A percentile compares a stretch with the other conserved stretches of the same genome.
phyloP scores from a whole-genome alignment of 2,888 invertebrate species.

The Diloba caeruleocephala region DNA sequence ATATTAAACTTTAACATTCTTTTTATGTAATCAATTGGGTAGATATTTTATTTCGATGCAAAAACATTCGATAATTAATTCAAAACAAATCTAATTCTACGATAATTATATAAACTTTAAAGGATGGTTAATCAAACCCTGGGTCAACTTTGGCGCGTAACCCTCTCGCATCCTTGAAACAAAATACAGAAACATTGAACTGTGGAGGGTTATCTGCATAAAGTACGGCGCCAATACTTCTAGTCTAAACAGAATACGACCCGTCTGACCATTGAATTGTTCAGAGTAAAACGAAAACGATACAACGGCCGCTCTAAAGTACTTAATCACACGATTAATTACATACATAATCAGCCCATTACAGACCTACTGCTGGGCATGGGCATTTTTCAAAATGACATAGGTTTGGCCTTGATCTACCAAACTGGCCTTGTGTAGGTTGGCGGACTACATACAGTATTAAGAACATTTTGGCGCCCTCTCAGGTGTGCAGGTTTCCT shows the following conservation, averaged over 20 bases:
- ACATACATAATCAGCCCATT: too few relatives aligned
- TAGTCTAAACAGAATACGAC: constrained; percentile 45
- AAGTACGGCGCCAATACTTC: constrained; percentile 47
- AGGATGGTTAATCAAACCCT: neutral
- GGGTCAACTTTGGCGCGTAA: constrained; percentile 9
- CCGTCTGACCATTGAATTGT: constrained; percentile 15
- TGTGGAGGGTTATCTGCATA: constrained; percentile 30
- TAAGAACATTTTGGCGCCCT: too few relatives aligned
- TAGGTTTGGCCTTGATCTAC: too few relatives aligned
- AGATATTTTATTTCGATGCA: too few relatives aligned
- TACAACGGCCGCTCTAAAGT: too few relatives aligned
- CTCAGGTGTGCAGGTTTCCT: too few relatives aligned
- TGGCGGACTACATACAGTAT: too few relatives aligned
- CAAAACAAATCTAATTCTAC: constrained; percentile 18
- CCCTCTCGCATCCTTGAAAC: constrained; percentile 21
- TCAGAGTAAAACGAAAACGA: neutral
- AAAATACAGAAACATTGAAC: constrained; percentile 41
- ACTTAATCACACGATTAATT: too few relatives aligned
- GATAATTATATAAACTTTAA: constrained; percentile 1
- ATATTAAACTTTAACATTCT: too few relatives aligned
- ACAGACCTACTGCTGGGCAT: too few relatives aligned
- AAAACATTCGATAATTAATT: constrained; percentile 24
- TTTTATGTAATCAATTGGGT: constrained; percentile 11
- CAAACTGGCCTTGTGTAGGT: too few relatives aligned
- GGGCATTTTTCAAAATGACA: too few relatives aligned